Evolutionary conservation across 2,888 invertebrate genomes (phyloP).

Genomic region (Ennomos fuscantarius): DNA sequence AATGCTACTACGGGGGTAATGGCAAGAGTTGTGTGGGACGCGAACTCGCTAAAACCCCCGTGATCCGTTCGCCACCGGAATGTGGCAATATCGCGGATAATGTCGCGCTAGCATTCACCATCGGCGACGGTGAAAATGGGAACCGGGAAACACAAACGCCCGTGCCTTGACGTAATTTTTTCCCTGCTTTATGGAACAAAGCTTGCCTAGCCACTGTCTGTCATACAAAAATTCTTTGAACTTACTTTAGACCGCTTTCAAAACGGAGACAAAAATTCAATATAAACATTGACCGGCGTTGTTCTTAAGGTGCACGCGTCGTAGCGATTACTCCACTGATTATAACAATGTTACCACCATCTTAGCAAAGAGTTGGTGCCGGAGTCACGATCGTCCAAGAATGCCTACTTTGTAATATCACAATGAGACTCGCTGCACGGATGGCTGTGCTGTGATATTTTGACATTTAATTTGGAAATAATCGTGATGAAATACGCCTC

Average conservation of each 20-base stretch:
- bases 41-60: too few species aligned
- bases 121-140: too few species aligned
- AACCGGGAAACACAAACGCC: too few species aligned
- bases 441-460: conserved; percentile 33
- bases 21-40: too few species aligned
- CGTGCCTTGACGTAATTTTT: too few species aligned
- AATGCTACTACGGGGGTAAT: too few species aligned
- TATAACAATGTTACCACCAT: conserved; percentile 38
- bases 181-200: too few species aligned
- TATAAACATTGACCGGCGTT: not conserved
- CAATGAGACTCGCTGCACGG: conserved; percentile 19
- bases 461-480: conserved; percentile 62
- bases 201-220: too few species aligned
- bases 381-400: conserved; percentile 52
- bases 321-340: conserved; percentile 45
- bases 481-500: conserved; percentile 38
- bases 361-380: conserved; percentile 40
- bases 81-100: too few species aligned
- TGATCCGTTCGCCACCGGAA: too few species aligned
- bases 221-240: conserved; percentile 12
- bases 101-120: too few species aligned
- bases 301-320: conserved; percentile 1
- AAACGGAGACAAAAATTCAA: not conserved
- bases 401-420: conserved; percentile 36
- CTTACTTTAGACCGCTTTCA: not conserved